phyloP scores from a whole-genome alignment of 2,888 invertebrate species.

The Ormyrus rosae region DNA sequence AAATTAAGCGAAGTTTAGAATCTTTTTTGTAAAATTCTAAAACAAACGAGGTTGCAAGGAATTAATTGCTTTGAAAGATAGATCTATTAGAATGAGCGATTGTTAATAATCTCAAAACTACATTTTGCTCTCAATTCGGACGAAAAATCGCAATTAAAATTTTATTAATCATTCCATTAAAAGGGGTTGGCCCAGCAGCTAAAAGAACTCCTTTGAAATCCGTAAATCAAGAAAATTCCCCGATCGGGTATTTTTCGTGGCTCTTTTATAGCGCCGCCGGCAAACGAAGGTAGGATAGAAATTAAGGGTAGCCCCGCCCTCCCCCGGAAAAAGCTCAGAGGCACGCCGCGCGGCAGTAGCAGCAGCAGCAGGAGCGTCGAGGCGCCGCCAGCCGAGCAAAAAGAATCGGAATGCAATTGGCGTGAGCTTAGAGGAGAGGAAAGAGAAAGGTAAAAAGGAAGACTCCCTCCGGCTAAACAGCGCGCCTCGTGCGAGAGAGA shows the following conservation, averaged over 20 bases:
- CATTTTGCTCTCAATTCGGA: no score
- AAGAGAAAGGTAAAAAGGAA: slow-evolving; percentile 6
- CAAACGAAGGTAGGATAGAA: slow-evolving; percentile 36
- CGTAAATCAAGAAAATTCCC: slow-evolving; percentile 42
- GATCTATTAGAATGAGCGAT: no score
- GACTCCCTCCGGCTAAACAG: slow-evolving; percentile 6
- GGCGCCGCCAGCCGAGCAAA: slow-evolving; percentile 26
- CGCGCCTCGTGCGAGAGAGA: neutral
- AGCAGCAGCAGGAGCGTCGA: neutral
- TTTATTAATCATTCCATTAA: no score
- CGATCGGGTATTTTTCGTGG: slow-evolving; percentile 19
- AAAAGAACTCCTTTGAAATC: neutral
- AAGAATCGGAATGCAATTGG: slow-evolving; percentile 70
- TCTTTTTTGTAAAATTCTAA: no score
- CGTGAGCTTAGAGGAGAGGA: slow-evolving; percentile 54
- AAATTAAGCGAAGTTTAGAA: no score
- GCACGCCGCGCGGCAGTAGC: slow-evolving; percentile 19
- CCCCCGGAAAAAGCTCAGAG: slow-evolving; percentile 28
- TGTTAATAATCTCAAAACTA: no score
- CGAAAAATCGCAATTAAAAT: no score
- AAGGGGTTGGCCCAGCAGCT: no score
- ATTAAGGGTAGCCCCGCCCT: slow-evolving; percentile 22
- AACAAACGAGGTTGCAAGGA: no score
- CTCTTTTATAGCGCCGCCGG: slow-evolving; percentile 20
- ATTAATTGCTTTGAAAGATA: no score